Percentiles rank a stretch among this genome's conserved stretches.
Evolutionary conservation across 2,888 invertebrate species (phyloP).

Genomic region (Nephrocerus scutellatus): DNA sequence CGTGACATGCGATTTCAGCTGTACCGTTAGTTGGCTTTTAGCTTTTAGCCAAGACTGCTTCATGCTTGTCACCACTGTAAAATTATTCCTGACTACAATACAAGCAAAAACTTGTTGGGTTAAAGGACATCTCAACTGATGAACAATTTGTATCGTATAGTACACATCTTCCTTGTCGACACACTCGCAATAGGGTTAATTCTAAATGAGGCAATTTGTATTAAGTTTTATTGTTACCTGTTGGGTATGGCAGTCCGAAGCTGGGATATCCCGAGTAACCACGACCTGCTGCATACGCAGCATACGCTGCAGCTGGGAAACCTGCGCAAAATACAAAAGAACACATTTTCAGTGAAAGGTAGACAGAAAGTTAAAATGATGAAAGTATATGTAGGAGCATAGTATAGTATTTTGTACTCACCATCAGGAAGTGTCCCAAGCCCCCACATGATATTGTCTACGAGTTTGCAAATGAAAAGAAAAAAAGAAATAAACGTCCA

Average conservation of each 20-base stretch:
- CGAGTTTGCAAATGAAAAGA: conserved; percentile 49
- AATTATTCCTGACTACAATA: too few relatives aligned
- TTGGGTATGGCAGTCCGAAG: conserved; percentile 95
- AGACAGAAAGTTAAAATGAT: conserved; percentile 1
- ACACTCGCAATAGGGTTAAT: too few relatives aligned
- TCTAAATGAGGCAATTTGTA: too few relatives aligned
- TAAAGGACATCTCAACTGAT: too few relatives aligned
- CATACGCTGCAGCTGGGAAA: conserved; percentile 91
- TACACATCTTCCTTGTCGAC: too few relatives aligned
- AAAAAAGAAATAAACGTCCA: conserved; percentile 18
- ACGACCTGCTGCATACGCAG: conserved; percentile 93
- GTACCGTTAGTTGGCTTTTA: too few relatives aligned
- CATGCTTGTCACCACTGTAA: too few relatives aligned
- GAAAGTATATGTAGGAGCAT: not conserved
- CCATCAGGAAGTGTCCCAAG: conserved; percentile 96
- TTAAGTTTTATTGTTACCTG: conserved; percentile 65
- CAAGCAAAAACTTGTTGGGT: too few relatives aligned
- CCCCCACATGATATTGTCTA: conserved; percentile 96
- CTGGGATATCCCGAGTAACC: conserved; percentile 96
- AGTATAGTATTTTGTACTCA: conserved; percentile 53
- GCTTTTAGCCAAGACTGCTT: too few relatives aligned
- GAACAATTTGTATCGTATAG: too few relatives aligned
- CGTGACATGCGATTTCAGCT: too few relatives aligned
- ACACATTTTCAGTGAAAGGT: not conserved
- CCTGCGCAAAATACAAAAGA: conserved; percentile 50